These are phyloP conservation scores for Pantherophis vulpinus DNA, from an alignment of 2,797 vertebrate genomes.

Conservation along the genomic window DNA sequence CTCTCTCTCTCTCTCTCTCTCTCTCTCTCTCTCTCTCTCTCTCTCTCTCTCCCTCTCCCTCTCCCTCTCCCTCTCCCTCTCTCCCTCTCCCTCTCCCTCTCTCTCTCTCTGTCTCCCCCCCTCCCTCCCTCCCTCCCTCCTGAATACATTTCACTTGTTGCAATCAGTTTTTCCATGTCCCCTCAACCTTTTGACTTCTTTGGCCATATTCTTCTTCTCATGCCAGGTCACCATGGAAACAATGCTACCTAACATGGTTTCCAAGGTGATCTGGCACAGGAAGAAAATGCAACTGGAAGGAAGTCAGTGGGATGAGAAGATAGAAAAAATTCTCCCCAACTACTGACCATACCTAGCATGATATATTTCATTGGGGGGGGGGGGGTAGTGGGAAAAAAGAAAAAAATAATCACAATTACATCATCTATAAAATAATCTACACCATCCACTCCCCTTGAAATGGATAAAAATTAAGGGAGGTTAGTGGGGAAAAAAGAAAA, in stretches of 20 bases:
- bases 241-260: neutral
- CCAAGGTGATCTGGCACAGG: neutral
- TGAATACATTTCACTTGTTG: neutral
- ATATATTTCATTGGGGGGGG: neutral
- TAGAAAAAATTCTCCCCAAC: neutral
- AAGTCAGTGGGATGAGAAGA: neutral
- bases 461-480: neutral
- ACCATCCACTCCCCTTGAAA: neutral
- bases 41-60: neutral
- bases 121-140: neutral
- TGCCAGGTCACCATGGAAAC: neutral
- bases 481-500: neutral
- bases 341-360: neutral
- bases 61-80: neutral
- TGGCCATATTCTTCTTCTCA: neutral
- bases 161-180: neutral
- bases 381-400: neutral
- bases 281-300: neutral
- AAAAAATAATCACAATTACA: neutral
- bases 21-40: neutral
- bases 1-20: neutral
- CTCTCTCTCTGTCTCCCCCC: rapidly evolving
- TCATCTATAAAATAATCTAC: neutral
- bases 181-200: neutral
- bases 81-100: neutral